A percentile compares a stretch with the other conserved stretches of the same genome.
phyloP scores from a whole-genome alignment of 1,140 invertebrate genomes.

The Zaprionus nigranus region DNA sequence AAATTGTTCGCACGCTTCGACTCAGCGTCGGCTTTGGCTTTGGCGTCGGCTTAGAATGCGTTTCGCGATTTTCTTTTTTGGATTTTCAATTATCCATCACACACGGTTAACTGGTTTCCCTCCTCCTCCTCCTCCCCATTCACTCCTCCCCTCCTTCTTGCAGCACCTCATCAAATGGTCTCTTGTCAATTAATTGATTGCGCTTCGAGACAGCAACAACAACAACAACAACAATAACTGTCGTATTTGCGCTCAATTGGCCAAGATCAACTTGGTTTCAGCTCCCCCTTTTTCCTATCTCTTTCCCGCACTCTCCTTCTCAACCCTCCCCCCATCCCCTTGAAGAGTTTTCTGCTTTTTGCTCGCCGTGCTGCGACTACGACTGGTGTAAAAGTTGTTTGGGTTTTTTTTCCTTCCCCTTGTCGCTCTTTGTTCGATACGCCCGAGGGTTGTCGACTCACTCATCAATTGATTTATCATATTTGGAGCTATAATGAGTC shows the following conservation, averaged over 20 bases:
- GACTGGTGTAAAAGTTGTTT: constrained; percentile 65
- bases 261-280: constrained; percentile 33
- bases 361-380: constrained; percentile 10
- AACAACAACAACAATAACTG: constrained; percentile 75
- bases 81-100: constrained; percentile 73
- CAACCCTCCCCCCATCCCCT: neutral
- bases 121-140: too few relatives aligned
- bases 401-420: constrained; percentile 18
- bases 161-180: constrained; percentile 19
- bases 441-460: constrained; percentile 32
- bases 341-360: constrained; percentile 9
- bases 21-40: constrained; percentile 1
- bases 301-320: neutral
- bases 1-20: constrained; percentile 79
- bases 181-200: constrained; percentile 81
- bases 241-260: constrained; percentile 73
- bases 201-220: constrained; percentile 43
- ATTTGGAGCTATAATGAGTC: constrained; percentile 45
- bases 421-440: neutral
- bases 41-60: constrained; percentile 61
- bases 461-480: constrained; percentile 57
- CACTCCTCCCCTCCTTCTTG: neutral
- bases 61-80: constrained; percentile 74
- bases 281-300: neutral
- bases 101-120: neutral